Evolutionary conservation across 2,888 invertebrate genomes (phyloP).

Genomic region (Lutraria lutraria): DNA sequence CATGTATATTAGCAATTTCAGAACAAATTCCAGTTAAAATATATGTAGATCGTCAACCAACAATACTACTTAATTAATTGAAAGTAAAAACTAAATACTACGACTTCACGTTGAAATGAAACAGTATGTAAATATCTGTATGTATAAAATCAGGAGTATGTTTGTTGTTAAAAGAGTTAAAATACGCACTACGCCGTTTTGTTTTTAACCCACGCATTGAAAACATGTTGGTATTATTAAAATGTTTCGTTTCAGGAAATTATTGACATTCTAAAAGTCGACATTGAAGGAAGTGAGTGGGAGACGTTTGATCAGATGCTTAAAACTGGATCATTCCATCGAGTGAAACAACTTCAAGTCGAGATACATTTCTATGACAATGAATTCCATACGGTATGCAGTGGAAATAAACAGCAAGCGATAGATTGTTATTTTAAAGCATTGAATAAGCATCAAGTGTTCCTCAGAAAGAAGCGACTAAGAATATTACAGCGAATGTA

Average conservation of each 20-base stretch:
- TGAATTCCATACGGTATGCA: background rate
- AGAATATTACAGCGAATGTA: background rate
- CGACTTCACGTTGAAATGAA: too few species aligned
- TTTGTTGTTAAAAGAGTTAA: too few species aligned
- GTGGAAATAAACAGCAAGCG: background rate
- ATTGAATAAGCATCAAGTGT: background rate
- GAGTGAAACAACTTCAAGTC: slow-evolving; percentile 24
- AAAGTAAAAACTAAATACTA: too few species aligned
- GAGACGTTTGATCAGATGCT: slow-evolving; percentile 22
- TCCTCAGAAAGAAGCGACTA: background rate
- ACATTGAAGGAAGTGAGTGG: slow-evolving; percentile 25
- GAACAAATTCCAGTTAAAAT: too few species aligned
- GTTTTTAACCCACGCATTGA: too few species aligned
- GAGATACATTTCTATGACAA: slow-evolving; percentile 31
- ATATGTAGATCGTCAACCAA: too few species aligned
- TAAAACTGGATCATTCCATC: slow-evolving; percentile 9
- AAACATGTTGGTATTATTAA: too few species aligned
- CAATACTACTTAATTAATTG: too few species aligned
- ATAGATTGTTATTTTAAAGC: background rate
- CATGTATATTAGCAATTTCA: too few species aligned
- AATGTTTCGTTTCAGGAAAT: slow-evolving; percentile 6
- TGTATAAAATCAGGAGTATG: too few species aligned
- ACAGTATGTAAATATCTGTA: too few species aligned
- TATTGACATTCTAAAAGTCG: slow-evolving; percentile 19
- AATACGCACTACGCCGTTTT: too few species aligned